Conservation (phyloP, 2,797 vertebrate genomes). For the Capromys pilorides region DNA sequence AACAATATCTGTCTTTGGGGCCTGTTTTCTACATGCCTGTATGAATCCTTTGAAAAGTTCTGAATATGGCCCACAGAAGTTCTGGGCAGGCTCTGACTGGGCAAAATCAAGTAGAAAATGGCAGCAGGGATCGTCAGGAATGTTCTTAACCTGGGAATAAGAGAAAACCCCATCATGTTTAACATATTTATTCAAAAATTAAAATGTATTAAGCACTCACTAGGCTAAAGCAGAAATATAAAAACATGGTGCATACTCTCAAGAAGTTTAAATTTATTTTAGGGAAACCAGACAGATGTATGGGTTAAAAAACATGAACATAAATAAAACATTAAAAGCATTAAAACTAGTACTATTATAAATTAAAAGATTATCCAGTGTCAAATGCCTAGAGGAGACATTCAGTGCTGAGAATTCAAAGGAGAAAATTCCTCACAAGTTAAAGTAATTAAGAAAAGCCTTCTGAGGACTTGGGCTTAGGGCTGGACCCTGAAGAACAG, state of each 20-base stretch:
- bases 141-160: constrained; percentile 82
- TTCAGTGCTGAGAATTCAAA: constrained; percentile 58
- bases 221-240: constrained; percentile 35
- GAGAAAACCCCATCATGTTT: constrained; percentile 54
- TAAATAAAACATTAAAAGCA: constrained; percentile 59
- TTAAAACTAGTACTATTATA: constrained; percentile 59
- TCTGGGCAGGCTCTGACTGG: constrained; percentile 93
- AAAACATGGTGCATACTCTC: constrained; percentile 42
- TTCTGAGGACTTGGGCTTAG: constrained; percentile 50
- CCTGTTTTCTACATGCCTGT: constrained; percentile 94
- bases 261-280: constrained; percentile 58
- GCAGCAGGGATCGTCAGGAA: constrained; percentile 87
- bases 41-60: constrained; percentile 93
- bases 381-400: constrained; percentile 64
- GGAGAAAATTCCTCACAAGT: constrained; percentile 56
- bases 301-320: constrained; percentile 57
- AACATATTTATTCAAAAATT: constrained; percentile 21
- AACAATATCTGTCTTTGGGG: constrained; percentile 92
- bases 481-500: constrained; percentile 47
- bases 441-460: constrained; percentile 67
- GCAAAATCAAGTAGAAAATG: constrained; percentile 94
- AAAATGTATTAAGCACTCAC: constrained; percentile 16
- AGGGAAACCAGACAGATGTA: constrained; percentile 59
- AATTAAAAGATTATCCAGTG: constrained; percentile 63
- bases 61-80: constrained; percentile 88